Base-by-base conservation (phyloP, 1,140 invertebrate species). In the Cecropterus lyciades region DNA sequence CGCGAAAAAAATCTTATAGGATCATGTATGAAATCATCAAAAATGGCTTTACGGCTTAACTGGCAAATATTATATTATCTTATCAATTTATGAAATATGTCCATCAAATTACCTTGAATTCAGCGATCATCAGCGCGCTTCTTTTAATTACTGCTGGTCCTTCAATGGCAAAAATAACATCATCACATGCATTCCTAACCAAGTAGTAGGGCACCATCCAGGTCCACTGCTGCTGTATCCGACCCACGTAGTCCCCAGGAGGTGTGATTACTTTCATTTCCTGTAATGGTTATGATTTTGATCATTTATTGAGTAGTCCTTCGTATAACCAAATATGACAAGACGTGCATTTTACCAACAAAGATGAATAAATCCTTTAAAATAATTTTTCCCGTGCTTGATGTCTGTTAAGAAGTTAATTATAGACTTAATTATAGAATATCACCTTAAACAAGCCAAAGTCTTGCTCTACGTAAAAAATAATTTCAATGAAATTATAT, bases 191-290 rank as follows among this genome's bases (percentile, higher is more conserved):
- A 73, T 94, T 92, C 45, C 87, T 82, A 20, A 94, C 86, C n/a
- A 89, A 71, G 79, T 92, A 94, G 68, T 85, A 82, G 0, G 93
- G 93, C 45, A 87, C 85, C 33, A 92, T 72, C 72, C 92, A 84
- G 0, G 92, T 92, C 79, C 93, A 93, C 56, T 91, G 84, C 77
- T 95, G 94, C 55, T 91, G 80, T 48, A 94, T 79, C 8, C 89
- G 82, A 0, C 94, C 94, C n/a, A 94, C 70, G 69, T 93, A 92
- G 70, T 94, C 93, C 3, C 93, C 93, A 3, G 92, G 92, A 2
- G 93, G 93, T 11, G 92, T 85, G 66, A 92, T 87, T 24, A 94
- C 92, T 79, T 92, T 92, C 86, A 94, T 89, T 64, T 92, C 91
- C 92, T 92, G 53, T 30, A 75, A 78, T n/a, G 9, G 10, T 7